A percentile compares a stretch with the other conserved stretches of the same genome.
phyloP scores from a whole-genome alignment of 2,888 invertebrate species.

The Phengaris arion region DNA sequence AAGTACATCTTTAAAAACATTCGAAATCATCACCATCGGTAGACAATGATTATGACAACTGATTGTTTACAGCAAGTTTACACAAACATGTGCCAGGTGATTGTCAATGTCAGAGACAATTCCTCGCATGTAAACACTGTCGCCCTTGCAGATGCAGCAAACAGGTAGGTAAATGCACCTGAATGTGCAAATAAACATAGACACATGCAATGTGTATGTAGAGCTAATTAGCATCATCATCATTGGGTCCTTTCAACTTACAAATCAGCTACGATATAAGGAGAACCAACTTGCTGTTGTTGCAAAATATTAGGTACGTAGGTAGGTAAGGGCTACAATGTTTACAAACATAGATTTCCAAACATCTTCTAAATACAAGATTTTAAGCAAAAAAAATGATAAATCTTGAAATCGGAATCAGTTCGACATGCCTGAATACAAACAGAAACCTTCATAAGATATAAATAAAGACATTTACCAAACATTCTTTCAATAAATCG shows the following conservation, averaged over 20 bases:
- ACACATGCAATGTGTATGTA: no score
- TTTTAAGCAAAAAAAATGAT: neutral
- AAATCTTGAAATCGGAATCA: neutral
- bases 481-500: constrained; percentile 5
- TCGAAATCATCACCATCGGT: no score
- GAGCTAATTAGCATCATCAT: no score
- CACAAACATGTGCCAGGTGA: neutral
- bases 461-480: constrained; percentile 11
- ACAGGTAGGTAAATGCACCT: no score
- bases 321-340: neutral
- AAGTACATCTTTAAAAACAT: no score
- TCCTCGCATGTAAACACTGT: neutral
- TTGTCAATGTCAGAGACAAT: neutral
- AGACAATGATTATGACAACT: neutral
- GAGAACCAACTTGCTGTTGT: neutral
- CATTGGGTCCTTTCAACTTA: neutral
- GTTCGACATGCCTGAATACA: neutral
- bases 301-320: neutral
- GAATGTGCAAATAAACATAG: no score
- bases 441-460: constrained; percentile 1
- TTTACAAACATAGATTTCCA: no score
- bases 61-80: neutral
- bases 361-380: neutral
- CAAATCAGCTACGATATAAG: neutral
- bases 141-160: neutral